phyloP scores from a whole-genome alignment of 1,140 invertebrate species.

The Pectinophora gossypiella region DNA sequence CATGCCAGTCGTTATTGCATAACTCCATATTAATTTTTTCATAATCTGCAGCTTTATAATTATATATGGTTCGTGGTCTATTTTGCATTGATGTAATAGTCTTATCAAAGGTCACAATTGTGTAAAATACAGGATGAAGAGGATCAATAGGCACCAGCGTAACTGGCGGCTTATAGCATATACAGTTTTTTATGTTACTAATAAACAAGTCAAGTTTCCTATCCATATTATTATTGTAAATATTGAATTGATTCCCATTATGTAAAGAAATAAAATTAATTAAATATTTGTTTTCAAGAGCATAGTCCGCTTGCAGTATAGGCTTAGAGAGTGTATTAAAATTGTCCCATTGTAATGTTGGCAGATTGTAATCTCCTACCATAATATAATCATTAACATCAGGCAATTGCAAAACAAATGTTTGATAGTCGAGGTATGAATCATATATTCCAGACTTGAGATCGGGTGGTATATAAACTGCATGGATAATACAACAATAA shows the following conservation, averaged over 20 bases:
- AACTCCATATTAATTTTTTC: neutral
- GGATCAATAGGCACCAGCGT: neutral
- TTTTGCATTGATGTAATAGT: neutral
- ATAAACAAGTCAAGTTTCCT: neutral
- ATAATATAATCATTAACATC: slow-evolving; percentile 5
- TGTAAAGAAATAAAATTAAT: neutral
- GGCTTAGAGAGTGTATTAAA: slow-evolving; percentile 1
- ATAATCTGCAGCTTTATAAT: neutral
- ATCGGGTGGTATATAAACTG: slow-evolving; percentile 8
- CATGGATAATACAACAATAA: slow-evolving; percentile 6
- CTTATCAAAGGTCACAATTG: neutral
- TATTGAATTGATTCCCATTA: neutral
- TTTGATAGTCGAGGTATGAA: neutral
- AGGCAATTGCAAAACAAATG: neutral
- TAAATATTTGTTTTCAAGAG: neutral
- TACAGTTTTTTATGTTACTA: neutral
- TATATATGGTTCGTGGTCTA: neutral
- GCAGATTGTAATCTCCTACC: neutral
- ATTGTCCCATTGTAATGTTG: neutral
- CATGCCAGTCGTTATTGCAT: neutral
- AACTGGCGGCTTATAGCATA: neutral
- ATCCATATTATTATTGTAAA: neutral
- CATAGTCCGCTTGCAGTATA: neutral
- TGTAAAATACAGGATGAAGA: neutral
- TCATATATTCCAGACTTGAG: neutral